A percentile compares a stretch with the other conserved stretches of the same genome.
Evolutionary conservation across 2,888 invertebrate species (phyloP).

Genomic region (Tiliacea aurago): DNA sequence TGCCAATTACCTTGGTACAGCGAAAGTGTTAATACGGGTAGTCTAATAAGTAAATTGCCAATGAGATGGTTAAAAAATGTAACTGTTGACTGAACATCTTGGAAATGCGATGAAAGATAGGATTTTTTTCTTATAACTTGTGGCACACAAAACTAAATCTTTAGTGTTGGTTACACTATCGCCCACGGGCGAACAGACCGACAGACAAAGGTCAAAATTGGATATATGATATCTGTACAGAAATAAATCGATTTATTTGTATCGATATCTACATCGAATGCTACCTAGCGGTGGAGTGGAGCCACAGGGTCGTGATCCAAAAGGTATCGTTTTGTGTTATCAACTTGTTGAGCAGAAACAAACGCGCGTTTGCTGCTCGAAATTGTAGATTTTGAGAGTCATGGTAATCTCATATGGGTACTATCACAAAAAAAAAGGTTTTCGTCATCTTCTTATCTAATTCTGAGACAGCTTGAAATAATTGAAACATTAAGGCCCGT

Average conservation of each 20-base stretch:
- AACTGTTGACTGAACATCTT: background rate
- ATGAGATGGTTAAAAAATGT: background rate
- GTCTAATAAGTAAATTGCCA: background rate
- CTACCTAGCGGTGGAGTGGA: background rate
- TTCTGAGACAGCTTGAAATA: no score
- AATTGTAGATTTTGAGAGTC: background rate
- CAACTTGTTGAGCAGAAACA: background rate
- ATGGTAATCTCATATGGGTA: no score
- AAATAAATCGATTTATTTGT: slow-evolving; percentile 49
- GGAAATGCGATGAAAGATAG: background rate
- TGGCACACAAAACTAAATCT: slow-evolving; percentile 43
- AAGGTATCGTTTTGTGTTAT: slow-evolving; percentile 5
- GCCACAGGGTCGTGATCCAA: slow-evolving; percentile 2
- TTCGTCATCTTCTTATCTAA: no score
- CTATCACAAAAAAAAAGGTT: no score
- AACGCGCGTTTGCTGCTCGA: no score
- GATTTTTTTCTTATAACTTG: slow-evolving; percentile 32
- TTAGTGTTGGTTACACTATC: slow-evolving; percentile 54
- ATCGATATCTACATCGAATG: slow-evolving; percentile 16
- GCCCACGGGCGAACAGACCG: slow-evolving; percentile 49
- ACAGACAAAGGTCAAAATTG: slow-evolving; percentile 62
- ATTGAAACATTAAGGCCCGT: no score
- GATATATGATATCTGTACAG: slow-evolving; percentile 64
- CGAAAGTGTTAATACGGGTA: background rate
- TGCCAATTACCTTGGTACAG: no score